A percentile compares a stretch with the other conserved stretches of the same genome.
Conservation (phyloP, 1,140 invertebrate genomes). For the Dreissena rostriformis region DNA sequence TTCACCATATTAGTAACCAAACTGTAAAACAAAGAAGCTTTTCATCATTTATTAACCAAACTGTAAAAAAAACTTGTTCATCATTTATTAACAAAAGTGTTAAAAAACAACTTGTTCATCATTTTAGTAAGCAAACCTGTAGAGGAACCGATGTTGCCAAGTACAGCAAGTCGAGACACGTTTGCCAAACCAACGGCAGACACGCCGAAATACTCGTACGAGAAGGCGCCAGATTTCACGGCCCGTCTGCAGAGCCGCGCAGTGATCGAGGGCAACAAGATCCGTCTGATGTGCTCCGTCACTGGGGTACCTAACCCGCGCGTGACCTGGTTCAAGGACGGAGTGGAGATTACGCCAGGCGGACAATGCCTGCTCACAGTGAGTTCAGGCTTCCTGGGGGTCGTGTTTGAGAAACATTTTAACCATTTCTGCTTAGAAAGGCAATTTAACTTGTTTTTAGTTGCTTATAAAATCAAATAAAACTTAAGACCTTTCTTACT, state of each 20-base stretch:
- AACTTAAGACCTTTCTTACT: too few species aligned
- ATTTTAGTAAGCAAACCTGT: conserved; percentile 23
- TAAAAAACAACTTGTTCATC: background rate
- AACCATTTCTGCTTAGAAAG: too few species aligned
- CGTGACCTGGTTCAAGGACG: conserved; percentile 78
- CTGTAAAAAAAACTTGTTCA: too few species aligned
- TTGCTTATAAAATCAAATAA: too few species aligned
- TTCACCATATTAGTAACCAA: too few species aligned
- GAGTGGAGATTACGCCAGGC: conserved; percentile 68
- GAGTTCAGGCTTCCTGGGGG: conserved; percentile 32
- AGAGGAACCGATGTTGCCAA: conserved; percentile 29
- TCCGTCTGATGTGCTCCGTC: conserved; percentile 75
- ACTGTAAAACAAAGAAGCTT: too few species aligned
- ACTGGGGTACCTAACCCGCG: conserved; percentile 77
- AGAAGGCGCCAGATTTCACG: conserved; percentile 90
- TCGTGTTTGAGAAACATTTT: background rate
- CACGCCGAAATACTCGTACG: conserved; percentile 60
- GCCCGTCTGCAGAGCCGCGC: conserved; percentile 92
- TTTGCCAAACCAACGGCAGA: conserved; percentile 35
- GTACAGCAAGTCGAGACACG: background rate
- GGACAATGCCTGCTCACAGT: conserved; percentile 72
- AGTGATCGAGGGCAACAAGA: conserved; percentile 86
- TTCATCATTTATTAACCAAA: too few species aligned
- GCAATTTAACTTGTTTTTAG: too few species aligned
- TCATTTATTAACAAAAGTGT: too few species aligned